Base-by-base conservation (phyloP, 2,797 vertebrate genomes). In the Tokudaia tokunoshimensis region DNA sequence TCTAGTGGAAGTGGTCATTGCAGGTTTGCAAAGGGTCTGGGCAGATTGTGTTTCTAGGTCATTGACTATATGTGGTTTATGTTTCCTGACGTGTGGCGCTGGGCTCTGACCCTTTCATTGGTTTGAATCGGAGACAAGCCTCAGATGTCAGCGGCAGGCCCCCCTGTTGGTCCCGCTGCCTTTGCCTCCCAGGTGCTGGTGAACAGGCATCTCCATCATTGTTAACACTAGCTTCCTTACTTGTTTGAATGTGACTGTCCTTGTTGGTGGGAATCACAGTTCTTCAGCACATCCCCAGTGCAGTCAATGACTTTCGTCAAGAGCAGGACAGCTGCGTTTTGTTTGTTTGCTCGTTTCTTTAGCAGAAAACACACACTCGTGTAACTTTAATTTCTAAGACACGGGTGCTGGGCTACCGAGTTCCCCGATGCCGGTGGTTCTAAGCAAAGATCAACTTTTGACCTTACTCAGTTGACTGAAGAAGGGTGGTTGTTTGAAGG, bases 401-500 rank as follows among this genome's bases (percentile, higher is more conserved):
- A 70, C 78, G 41, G 87, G 24, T 55, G 67, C 14, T 41, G 24
- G 5, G 9, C 67, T 80, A 55, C 34, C 88, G 65, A 88, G 37
- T 65, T 88, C 91, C 87, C 26, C 26, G 29, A 74, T 61, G 34
- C 34, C 67, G 24, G 55, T 87, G 81, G 11, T 65, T 78, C 47
- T 95, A 65, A 37, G 22, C 24, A 55, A 74, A 70, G 57, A 63
- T 80, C 11, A n/a, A 84, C 95, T 80, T 78, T 20, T 89, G 44
- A 83, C 55, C 20, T 94, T 2, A 63, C 85, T 67, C 91, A 85
- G 22, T 92, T 95, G 59, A 67, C 57, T 87, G 44, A 80, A 67
- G 52, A 75, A 91, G 92, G 37, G 52, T 72, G 80, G 59, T 83
- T 50, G 90, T 91, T 89, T 89, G 63, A 88, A 92, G 95, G 80